Percentiles rank a stretch among this genome's conserved stretches.
Evolutionary conservation across 2,888 invertebrate genomes (phyloP).

Genomic region (Acronicta psi): DNA sequence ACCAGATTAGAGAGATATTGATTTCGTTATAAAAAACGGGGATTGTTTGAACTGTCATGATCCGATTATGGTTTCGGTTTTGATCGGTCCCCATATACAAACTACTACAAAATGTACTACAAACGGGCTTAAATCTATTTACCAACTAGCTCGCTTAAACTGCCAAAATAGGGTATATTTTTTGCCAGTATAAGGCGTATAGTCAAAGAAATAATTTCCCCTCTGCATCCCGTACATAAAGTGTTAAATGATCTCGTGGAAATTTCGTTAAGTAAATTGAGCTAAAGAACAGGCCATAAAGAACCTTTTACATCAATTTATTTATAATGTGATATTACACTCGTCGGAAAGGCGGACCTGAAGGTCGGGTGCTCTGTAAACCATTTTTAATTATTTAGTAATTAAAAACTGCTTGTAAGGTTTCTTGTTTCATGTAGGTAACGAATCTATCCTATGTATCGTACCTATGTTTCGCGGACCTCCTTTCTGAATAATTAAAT

Average conservation of each 20-base stretch:
- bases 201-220: constrained; percentile 14
- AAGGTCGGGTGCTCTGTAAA: neutral
- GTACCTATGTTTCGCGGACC: neutral
- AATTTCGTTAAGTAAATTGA: constrained; percentile 48
- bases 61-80: no score
- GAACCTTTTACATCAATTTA: constrained; percentile 38
- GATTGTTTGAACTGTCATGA: no score
- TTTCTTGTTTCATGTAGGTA: neutral
- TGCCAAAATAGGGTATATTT: no score
- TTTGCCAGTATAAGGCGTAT: no score
- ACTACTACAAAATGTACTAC: no score
- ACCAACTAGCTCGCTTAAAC: no score
- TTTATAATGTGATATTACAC: constrained; percentile 24
- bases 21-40: no score
- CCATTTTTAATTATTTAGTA: constrained; percentile 4
- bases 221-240: constrained; percentile 6
- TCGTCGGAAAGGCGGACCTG: constrained; percentile 2
- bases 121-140: no score
- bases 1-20: no score
- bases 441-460: no score
- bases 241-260: constrained; percentile 21
- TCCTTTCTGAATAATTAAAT: no score
- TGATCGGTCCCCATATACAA: no score
- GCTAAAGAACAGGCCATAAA: constrained; percentile 31
- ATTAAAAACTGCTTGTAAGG: neutral